A percentile compares a stretch with the other conserved stretches of the same genome.
phyloP scores from a whole-genome alignment of 2,113 vertebrate species.

The Chlorodrepanis virens region DNA sequence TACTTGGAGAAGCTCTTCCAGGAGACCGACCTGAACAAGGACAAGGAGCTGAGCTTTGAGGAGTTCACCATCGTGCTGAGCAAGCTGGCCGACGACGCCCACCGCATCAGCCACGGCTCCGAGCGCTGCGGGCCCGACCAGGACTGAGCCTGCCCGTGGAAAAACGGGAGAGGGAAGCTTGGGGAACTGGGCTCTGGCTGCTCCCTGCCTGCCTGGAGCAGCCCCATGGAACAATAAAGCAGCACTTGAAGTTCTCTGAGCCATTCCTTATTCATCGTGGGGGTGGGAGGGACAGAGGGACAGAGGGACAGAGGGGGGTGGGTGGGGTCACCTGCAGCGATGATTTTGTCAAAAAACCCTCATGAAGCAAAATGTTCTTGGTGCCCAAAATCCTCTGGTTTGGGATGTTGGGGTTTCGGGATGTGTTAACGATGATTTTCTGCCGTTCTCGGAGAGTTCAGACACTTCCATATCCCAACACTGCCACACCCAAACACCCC shows the following conservation, averaged over 20 bases:
- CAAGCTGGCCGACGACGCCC: background rate
- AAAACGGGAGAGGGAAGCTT: background rate
- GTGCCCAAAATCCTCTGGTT: background rate
- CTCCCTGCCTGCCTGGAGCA: background rate
- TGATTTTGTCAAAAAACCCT: background rate
- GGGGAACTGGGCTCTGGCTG: background rate
- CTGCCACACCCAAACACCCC: background rate
- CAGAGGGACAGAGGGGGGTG: background rate
- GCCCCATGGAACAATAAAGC: conserved; percentile 9
- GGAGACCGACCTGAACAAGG: background rate
- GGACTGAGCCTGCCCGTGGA: rapidly evolving
- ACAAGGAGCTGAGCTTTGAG: background rate
- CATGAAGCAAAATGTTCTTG: background rate
- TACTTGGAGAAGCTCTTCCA: background rate
- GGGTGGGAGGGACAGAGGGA: background rate
- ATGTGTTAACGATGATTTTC: background rate
- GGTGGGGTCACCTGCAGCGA: background rate
- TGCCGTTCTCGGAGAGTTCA: background rate
- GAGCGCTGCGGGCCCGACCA: background rate
- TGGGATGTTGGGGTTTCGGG: background rate
- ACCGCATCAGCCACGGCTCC: background rate
- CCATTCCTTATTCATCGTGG: rapidly evolving
- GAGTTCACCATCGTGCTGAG: background rate
- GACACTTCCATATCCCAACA: background rate
- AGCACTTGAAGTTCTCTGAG: background rate